Base-by-base conservation (phyloP, 1,140 invertebrate genomes). In the Batillaria attramentaria region DNA sequence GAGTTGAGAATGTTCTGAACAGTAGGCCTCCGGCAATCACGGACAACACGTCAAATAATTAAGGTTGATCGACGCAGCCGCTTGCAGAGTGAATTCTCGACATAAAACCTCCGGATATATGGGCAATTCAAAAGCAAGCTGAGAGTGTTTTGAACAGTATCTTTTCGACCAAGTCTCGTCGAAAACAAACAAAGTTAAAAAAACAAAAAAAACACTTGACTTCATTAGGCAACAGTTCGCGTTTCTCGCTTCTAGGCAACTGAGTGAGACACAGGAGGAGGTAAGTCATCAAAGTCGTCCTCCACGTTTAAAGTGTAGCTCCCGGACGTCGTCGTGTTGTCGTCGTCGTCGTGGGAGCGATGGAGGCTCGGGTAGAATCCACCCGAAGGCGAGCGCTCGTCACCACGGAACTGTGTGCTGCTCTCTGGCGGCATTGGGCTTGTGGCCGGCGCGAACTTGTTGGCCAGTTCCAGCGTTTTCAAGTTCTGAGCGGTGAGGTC, bases 71-170 rank as follows among this genome's bases (percentile, higher is more conserved):
- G 18, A 62, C 57, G n/a, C 57, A 28, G 18, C 6, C 57, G n/a
- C 57, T n/a, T 28, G 95, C 93, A 0, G 94, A 96, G 3, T 95
- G 89, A 91, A 96, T 95, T 3, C 96, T 96, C 5, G 93, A 90
- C 87, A 98, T 97, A 6, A 93, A 93, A 84, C 96, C 84, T 62
- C 60, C 42, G 69, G 60, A 42, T 78, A 42, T 8, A 68, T 37
- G 20, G 73, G 70, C 41, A 16, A 57, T 5, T n/a, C 2, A 60
- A 43, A 20, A n/a, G 65, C 18, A 20, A 28, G 1, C 0, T 4
- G 31, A 42, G 35, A 57, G 24, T 8, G 20, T 6, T 20, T 68
- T 24, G 1, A 80, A 43, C 10, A 4, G 28, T 20, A 8, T 24
- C 16, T 35, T 18, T 31, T 8, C 68, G 37, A n/a, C 33, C 41